These are phyloP conservation scores for Dynastes hyllus DNA, from an alignment of 2,888 invertebrate species.

Conservation along the genomic window DNA sequence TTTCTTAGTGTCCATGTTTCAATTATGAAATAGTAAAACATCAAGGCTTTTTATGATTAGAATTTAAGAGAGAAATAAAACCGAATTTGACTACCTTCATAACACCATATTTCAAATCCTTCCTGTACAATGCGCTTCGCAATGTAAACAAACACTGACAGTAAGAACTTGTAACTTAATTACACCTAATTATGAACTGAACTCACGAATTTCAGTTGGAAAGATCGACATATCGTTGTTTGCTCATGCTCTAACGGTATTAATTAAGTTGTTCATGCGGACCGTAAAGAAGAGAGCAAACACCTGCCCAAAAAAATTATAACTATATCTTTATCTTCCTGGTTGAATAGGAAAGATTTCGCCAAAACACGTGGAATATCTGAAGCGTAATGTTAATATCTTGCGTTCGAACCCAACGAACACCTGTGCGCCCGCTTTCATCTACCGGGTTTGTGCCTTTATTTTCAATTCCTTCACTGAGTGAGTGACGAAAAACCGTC, in stretches of 20 bases:
- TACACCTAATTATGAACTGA: background rate
- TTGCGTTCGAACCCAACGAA: background rate
- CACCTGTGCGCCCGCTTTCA: slow-evolving; percentile 1
- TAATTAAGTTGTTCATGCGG: slow-evolving; percentile 8
- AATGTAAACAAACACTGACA: no score
- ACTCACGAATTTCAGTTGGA: background rate
- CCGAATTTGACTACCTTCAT: no score
- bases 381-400: slow-evolving; percentile 17
- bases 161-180: background rate
- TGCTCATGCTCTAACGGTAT: background rate
- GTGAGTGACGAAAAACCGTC: background rate
- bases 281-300: slow-evolving; percentile 12
- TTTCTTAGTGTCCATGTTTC: no score
- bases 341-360: slow-evolving; percentile 27
- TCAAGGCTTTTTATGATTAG: no score
- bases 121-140: no score
- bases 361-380: slow-evolving; percentile 10
- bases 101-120: no score
- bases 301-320: slow-evolving; percentile 3
- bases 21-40: no score
- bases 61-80: no score
- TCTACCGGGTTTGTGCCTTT: background rate
- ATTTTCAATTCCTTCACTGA: slow-evolving; percentile 3
- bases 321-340: slow-evolving; percentile 22
- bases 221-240: background rate